A percentile compares a stretch with the other conserved stretches of the same genome.
Evolutionary conservation across 2,113 vertebrate genomes (phyloP).

Genomic region (Ginglymostoma cirratum): DNA sequence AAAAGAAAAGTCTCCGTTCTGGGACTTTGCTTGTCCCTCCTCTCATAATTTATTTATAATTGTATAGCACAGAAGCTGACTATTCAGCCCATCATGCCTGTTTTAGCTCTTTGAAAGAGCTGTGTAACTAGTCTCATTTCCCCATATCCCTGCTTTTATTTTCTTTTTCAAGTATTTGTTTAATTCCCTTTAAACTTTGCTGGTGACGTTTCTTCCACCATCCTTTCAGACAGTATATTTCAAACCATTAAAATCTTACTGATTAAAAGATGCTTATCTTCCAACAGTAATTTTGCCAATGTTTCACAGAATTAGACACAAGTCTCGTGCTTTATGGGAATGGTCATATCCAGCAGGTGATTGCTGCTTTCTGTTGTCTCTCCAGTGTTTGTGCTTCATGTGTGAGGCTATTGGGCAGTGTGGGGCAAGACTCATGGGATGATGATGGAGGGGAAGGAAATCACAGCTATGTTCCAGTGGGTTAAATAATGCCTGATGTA

Average conservation of each 20-base stretch:
- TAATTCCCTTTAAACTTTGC: neutral
- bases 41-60: neutral
- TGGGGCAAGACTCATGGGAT: no score
- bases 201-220: neutral
- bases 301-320: neutral
- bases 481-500: neutral
- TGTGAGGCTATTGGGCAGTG: neutral
- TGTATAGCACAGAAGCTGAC: no score
- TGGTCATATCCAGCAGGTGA: neutral
- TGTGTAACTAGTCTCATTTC: neutral
- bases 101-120: neutral
- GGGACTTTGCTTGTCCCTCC: neutral
- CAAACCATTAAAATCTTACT: neutral
- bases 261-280: neutral
- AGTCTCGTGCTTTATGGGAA: neutral
- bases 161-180: neutral
- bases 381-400: neutral
- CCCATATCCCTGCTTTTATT: neutral
- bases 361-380: neutral
- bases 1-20: neutral
- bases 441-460: neutral
- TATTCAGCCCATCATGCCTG: neutral
- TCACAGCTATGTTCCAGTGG: neutral
- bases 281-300: neutral
- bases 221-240: neutral